Percentiles rank a stretch among this genome's conserved stretches.
Evolutionary conservation across 2,797 vertebrate species (phyloP).

Genomic region (Manis javanica): DNA sequence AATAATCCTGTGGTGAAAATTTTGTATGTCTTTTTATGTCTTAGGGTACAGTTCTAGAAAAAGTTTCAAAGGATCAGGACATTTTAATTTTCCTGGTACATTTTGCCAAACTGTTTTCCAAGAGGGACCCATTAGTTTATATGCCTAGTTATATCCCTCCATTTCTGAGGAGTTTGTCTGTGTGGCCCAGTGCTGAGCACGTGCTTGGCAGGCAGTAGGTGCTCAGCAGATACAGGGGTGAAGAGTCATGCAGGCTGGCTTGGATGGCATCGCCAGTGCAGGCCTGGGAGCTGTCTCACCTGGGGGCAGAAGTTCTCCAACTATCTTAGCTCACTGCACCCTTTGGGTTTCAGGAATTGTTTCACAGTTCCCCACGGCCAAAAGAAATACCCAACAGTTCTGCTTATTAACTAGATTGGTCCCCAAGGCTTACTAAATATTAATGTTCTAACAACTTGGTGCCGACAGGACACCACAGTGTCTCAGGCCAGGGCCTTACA

Average conservation of each 20-base stretch:
- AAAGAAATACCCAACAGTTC: background rate
- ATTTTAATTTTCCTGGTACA: conserved; percentile 16
- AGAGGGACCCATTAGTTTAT: conserved; percentile 43
- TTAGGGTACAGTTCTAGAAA: conserved; percentile 54
- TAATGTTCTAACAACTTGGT: background rate
- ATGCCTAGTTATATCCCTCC: background rate
- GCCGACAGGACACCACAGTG: accelerated
- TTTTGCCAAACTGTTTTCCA: conserved; percentile 51
- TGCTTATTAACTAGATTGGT: conserved; percentile 22
- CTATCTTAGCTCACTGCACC: background rate
- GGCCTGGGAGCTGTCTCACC: background rate
- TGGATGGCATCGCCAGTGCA: background rate
- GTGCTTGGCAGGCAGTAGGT: background rate
- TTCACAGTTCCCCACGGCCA: background rate
- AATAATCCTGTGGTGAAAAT: conserved; percentile 58
- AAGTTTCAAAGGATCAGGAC: background rate
- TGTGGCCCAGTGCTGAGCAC: background rate
- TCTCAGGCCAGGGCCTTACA: background rate
- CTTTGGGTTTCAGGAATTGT: background rate
- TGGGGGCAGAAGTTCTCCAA: background rate
- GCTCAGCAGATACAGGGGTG: background rate
- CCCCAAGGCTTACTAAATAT: background rate
- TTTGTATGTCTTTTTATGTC: conserved; percentile 62
- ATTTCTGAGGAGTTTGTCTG: background rate
- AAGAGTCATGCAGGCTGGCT: background rate